These are phyloP conservation scores for Cheiracanthium punctorium DNA, from an alignment of 2,888 invertebrate species.

Conservation along the genomic window DNA sequence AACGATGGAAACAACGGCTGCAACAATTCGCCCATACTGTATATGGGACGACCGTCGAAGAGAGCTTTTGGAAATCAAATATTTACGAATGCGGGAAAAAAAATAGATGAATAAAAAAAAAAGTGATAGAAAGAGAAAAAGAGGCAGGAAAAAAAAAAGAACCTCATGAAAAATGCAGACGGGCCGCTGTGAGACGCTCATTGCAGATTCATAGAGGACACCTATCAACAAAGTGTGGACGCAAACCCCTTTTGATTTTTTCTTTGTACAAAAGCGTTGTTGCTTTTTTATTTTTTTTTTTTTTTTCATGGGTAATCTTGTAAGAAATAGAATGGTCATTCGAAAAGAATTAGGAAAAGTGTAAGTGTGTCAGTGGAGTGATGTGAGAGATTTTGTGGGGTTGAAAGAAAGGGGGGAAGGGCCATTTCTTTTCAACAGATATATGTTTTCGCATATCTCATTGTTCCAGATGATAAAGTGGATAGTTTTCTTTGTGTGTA, in stretches of 20 bases:
- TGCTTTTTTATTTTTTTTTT: neutral
- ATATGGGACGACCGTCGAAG: neutral
- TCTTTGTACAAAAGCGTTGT: constrained; percentile 2
- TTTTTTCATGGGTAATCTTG: neutral
- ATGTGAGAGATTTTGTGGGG: too few relatives aligned
- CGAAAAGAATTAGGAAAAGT: constrained; percentile 1
- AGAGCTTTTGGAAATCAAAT: constrained; percentile 49
- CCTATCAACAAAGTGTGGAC: constrained; percentile 23
- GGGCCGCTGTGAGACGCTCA: constrained; percentile 40
- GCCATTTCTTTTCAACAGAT: too few relatives aligned
- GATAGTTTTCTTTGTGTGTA: too few relatives aligned
- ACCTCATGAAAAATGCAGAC: constrained; percentile 56
- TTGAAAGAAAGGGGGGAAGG: too few relatives aligned
- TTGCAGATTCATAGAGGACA: constrained; percentile 52
- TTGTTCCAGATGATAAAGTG: too few relatives aligned
- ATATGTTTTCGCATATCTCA: too few relatives aligned
- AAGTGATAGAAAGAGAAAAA: constrained; percentile 5
- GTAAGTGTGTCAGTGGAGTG: neutral
- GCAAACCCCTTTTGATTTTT: neutral
- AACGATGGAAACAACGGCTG: constrained; percentile 61
- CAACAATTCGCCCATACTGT: constrained; percentile 42
- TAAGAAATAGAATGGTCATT: neutral
- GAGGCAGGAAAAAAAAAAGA: constrained; percentile 11
- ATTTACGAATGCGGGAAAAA: constrained; percentile 46
- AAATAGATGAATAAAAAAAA: constrained; percentile 2